Base-by-base conservation (phyloP, 2,113 vertebrate genomes). In the Alligator mississippiensis region DNA sequence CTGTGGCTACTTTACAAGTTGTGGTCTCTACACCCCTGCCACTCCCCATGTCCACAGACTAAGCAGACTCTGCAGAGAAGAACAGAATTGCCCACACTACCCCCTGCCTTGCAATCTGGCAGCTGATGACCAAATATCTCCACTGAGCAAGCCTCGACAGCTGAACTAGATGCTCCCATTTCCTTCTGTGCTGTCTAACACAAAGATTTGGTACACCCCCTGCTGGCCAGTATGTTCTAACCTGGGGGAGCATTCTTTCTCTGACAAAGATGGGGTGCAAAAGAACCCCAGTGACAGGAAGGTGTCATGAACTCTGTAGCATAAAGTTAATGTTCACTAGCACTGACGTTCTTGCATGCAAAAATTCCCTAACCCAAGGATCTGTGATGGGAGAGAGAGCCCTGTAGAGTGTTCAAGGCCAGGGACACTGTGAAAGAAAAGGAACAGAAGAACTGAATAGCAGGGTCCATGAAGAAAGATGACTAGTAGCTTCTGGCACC, bases 1-100 rank as follows among this genome's bases (percentile, higher is more conserved):
- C 89, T 3, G 1, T 0, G 2, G 21, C 60, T 22, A 22, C 60
- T 24, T 22, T 61, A 10, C 17, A 21, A 61, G 22, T 85, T 1
- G 70, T 77, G 82, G 89, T 8, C 63, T 47, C 47, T 47, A 47
- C 47, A 47, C 27, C 70, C 24, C 12, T 1, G 3, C 4, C 70
- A 57, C 47, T 22, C 10, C 2, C 80, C 16, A 30, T 68, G 54
- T 63, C 54, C 63, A 24, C 21, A 62, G 61, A 24, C 8, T 22
- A 11, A 62, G 11, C 27, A 9, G 1, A 16, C 54, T 61, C 84
- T 47, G 80, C 13, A 27, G 60, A 61, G 7, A 24, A 4, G 16
- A 34, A 5, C 0, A 0, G 0, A 1, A 5, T 28, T 80, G 95
- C 93, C 92, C 89, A 95, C 3, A 5, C 3, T 59, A 75, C 58